Evolutionary conservation across 2,888 invertebrate genomes (phyloP).

Genomic region (Notodonta dromedarius): DNA sequence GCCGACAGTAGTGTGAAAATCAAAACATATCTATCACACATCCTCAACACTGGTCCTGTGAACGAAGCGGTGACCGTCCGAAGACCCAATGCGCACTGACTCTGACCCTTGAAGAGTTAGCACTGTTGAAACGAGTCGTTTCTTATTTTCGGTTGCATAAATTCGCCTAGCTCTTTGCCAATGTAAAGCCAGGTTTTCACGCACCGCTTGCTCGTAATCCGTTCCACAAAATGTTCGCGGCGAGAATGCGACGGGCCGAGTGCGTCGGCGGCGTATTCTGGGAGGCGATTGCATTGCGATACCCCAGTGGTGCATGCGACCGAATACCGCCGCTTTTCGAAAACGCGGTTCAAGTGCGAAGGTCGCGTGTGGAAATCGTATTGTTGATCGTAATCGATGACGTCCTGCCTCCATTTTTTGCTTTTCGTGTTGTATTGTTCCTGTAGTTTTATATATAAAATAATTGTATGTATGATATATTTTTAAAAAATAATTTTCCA

Average conservation of each 20-base stretch:
- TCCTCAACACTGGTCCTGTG: conserved; percentile 47
- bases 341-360: conserved; percentile 38
- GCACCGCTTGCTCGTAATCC: conserved; percentile 70
- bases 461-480: neutral
- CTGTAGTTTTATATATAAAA: neutral
- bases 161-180: conserved; percentile 73
- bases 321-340: conserved; percentile 23
- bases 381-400: conserved; percentile 7
- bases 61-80: conserved; percentile 32
- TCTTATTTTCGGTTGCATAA: conserved; percentile 79
- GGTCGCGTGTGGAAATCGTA: conserved; percentile 32
- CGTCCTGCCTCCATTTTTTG: conserved; percentile 4
- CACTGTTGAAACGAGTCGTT: conserved; percentile 66
- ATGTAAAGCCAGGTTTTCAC: conserved; percentile 73
- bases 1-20: conserved; percentile 56
- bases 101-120: conserved; percentile 56
- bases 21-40: conserved; percentile 69
- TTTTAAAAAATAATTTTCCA: too few species aligned
- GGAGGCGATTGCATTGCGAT: conserved; percentile 44
- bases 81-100: conserved; percentile 56
- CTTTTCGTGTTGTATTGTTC: conserved; percentile 3
- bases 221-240: conserved; percentile 62
- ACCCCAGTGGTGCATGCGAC: conserved; percentile 16
- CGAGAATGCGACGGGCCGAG: conserved; percentile 42
- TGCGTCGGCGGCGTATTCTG: conserved; percentile 50